A percentile compares a stretch with the other conserved stretches of the same genome.
These are phyloP conservation scores for Ciconia nigra DNA, from an alignment of 2,797 vertebrate species.

Conservation along the genomic window DNA sequence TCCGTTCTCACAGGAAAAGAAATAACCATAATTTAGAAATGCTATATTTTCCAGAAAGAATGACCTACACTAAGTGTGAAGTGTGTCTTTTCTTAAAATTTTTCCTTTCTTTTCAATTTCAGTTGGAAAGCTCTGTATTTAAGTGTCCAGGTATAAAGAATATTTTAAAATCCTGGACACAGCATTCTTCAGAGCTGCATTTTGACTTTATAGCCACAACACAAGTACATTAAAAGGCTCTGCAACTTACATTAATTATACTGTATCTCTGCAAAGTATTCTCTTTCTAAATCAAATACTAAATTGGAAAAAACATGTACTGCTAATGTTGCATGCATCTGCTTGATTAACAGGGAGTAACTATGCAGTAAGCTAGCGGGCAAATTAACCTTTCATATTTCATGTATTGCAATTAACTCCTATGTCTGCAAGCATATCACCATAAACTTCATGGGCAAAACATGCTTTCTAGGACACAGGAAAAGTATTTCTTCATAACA, in stretches of 20 bases:
- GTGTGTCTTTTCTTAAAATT: neutral
- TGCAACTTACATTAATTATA: neutral
- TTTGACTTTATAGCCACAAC: neutral
- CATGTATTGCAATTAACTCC: neutral
- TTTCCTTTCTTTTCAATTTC: neutral
- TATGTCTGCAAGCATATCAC: neutral
- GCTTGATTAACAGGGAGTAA: neutral
- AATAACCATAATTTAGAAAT: neutral
- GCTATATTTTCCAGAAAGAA: neutral
- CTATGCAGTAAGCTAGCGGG: neutral
- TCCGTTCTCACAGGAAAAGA: slow-evolving; percentile 8
- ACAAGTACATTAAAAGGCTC: neutral
- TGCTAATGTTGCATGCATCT: neutral
- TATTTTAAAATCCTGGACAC: neutral
- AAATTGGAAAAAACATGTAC: neutral
- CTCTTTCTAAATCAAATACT: neutral
- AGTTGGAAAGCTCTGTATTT: neutral
- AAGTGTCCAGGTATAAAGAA: neutral
- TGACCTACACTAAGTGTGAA: slow-evolving; percentile 1
- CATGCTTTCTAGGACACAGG: neutral
- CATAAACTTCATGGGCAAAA: neutral
- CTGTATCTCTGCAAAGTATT: neutral
- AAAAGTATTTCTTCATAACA: neutral
- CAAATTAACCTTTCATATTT: neutral
- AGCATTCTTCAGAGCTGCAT: neutral